A percentile compares a stretch with the other conserved stretches of the same genome.
These are phyloP conservation scores for Hozukius guyotensis DNA, from an alignment of 2,797 vertebrate genomes.

Conservation along the genomic window DNA sequence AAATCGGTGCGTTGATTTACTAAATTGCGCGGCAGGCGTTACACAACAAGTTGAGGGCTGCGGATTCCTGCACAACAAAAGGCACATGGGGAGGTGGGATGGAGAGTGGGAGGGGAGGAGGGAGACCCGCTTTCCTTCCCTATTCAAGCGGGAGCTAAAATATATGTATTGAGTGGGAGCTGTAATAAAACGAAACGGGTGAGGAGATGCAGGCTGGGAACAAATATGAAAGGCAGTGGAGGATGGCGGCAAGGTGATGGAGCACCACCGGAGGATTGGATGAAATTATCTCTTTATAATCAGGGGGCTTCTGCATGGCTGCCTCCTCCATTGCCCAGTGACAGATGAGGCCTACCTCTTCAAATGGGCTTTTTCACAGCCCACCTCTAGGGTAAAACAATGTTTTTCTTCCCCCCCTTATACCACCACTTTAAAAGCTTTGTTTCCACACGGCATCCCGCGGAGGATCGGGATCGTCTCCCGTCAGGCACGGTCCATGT, in stretches of 20 bases:
- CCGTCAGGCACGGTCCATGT: conserved; percentile 49
- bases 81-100: conserved; percentile 33
- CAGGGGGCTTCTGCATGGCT: conserved; percentile 79
- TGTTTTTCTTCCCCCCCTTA: conserved; percentile 67
- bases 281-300: conserved; percentile 84
- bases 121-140: conserved; percentile 57
- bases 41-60: conserved; percentile 75
- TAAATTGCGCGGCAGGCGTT: conserved; percentile 69
- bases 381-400: conserved; percentile 78
- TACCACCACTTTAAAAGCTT: conserved; percentile 71
- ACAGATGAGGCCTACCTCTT: conserved; percentile 79
- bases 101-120: conserved; percentile 24
- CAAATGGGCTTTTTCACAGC: conserved; percentile 75
- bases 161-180: conserved; percentile 78
- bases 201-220: conserved; percentile 77
- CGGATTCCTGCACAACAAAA: conserved; percentile 75
- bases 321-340: conserved; percentile 77
- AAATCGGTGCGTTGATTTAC: conserved; percentile 61
- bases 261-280: conserved; percentile 75
- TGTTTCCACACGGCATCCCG: conserved; percentile 55
- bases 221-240: conserved; percentile 80
- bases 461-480: conserved; percentile 43
- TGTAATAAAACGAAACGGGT: conserved; percentile 76
- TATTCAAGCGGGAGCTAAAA: conserved; percentile 72
- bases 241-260: conserved; percentile 73